A percentile compares a stretch with the other conserved stretches of the same genome.
Conservation (phyloP, 1,140 invertebrate genomes). For the Caenorhabditis inopinata region DNA sequence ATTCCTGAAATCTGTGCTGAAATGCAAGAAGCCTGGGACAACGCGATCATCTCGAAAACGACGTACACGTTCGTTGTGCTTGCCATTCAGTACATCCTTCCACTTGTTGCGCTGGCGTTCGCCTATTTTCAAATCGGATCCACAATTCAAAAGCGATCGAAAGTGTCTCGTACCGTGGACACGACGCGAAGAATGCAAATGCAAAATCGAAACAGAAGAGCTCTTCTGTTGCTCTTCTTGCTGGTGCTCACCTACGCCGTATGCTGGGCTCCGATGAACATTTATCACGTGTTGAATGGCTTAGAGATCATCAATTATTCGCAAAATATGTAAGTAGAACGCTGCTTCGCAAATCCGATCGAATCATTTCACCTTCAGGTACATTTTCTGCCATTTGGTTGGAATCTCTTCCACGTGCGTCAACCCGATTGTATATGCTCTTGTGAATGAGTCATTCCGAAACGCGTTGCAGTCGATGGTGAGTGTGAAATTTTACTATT, state of each 20-base stretch:
- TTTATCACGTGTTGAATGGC: slow-evolving; percentile 64
- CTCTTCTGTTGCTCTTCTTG: slow-evolving; percentile 57
- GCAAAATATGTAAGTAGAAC: slow-evolving; percentile 55
- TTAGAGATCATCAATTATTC: slow-evolving; percentile 64
- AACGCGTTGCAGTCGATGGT: slow-evolving; percentile 37
- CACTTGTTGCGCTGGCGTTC: slow-evolving; percentile 59
- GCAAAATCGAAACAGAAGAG: slow-evolving; percentile 46
- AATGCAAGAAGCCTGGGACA: slow-evolving; percentile 52
- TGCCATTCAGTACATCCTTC: slow-evolving; percentile 63
- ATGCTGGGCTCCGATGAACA: slow-evolving; percentile 62
- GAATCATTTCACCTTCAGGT: slow-evolving; percentile 46
- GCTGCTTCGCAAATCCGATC: background rate
- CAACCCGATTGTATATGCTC: slow-evolving; percentile 62
- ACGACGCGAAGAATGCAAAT: slow-evolving; percentile 46
- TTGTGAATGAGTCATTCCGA: slow-evolving; percentile 58
- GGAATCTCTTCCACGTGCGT: slow-evolving; percentile 63
- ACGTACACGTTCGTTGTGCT: slow-evolving; percentile 62
- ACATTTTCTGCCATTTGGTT: slow-evolving; percentile 63
- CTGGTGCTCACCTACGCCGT: slow-evolving; percentile 62
- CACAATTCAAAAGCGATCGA: slow-evolving; percentile 59
- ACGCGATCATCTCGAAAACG: slow-evolving; percentile 56
- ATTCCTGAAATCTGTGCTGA: slow-evolving; percentile 61
- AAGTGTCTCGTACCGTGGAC: slow-evolving; percentile 56
- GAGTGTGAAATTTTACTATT: no score
- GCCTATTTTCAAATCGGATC: slow-evolving; percentile 65